Conservation (phyloP, 2,113 vertebrate species). For the Anseranas semipalmata region DNA sequence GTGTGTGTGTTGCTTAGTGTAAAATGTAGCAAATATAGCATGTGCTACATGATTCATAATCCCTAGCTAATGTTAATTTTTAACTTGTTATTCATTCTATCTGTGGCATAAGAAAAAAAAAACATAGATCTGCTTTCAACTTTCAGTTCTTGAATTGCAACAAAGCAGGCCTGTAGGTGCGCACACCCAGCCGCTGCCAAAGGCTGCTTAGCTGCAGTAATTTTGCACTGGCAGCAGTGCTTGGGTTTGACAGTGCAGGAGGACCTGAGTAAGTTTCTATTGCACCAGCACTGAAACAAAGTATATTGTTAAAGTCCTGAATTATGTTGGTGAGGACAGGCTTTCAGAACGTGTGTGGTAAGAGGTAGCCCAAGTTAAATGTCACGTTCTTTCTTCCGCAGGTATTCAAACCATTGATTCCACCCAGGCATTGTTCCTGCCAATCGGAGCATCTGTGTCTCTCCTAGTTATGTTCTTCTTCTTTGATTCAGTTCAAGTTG, state of each 20-base stretch:
- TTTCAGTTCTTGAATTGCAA: not conserved
- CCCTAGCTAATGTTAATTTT: not conserved
- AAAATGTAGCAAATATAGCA: not conserved
- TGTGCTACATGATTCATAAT: not conserved
- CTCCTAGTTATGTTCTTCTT: slow-evolving; percentile 99
- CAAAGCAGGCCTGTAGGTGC: not conserved
- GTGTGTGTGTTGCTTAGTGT: not conserved
- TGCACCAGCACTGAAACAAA: not conserved
- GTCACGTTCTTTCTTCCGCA: slow-evolving; percentile 60
- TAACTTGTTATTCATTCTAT: not conserved
- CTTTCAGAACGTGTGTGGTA: not conserved
- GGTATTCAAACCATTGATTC: slow-evolving; percentile 99
- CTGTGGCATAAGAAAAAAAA: not conserved
- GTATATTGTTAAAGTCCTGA: no score
- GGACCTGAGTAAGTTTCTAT: fast-evolving
- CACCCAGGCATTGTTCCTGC: slow-evolving; percentile 96
- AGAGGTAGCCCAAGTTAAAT: not conserved
- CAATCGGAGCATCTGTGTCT: slow-evolving; percentile 96
- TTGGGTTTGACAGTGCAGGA: fast-evolving
- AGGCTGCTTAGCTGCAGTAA: fast-evolving
- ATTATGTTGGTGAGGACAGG: not conserved
- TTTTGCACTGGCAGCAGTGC: not conserved
- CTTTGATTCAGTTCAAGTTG: slow-evolving; percentile 99
- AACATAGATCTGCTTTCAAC: fast-evolving
- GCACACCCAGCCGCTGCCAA: fast-evolving